Evolutionary conservation across 2,797 vertebrate genomes (phyloP).

Genomic region (Semaprochilodus insignis): DNA sequence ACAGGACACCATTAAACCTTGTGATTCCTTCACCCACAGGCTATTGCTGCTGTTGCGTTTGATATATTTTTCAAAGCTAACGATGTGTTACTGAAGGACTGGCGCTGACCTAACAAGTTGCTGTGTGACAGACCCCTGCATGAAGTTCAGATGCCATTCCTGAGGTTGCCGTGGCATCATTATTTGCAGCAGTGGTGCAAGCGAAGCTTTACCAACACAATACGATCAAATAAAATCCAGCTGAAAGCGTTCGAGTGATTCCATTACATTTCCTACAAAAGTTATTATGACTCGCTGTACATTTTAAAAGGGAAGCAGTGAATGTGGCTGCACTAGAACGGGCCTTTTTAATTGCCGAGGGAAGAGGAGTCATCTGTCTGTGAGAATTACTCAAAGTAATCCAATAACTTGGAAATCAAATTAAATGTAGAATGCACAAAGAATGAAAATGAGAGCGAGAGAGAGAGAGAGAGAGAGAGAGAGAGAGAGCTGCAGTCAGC

Average conservation of each 20-base stretch:
- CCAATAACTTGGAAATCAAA: slow-evolving; percentile 37
- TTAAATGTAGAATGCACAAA: slow-evolving; percentile 6
- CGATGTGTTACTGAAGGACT: slow-evolving; percentile 27
- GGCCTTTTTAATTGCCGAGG: slow-evolving; percentile 5
- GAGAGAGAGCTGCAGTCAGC: slow-evolving; percentile 26
- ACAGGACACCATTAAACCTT: slow-evolving; percentile 20
- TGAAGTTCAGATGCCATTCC: not conserved
- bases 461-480: not conserved
- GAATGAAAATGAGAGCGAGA: not conserved
- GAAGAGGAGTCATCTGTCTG: slow-evolving; percentile 6
- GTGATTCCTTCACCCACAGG: slow-evolving; percentile 25
- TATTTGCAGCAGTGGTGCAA: not conserved
- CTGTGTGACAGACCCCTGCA: slow-evolving; percentile 14
- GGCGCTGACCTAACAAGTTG: slow-evolving; percentile 26
- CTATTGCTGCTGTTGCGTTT: slow-evolving; percentile 23
- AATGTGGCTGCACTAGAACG: slow-evolving; percentile 2
- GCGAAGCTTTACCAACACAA: not conserved
- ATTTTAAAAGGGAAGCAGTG: slow-evolving; percentile 4
- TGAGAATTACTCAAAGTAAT: slow-evolving; percentile 13
- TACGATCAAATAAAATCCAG: not conserved
- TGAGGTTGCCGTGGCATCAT: not conserved
- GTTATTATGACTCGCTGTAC: not conserved
- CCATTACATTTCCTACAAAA: not conserved
- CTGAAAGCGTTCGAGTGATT: slow-evolving; percentile 1
- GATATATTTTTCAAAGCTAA: slow-evolving; percentile 43